A percentile compares a stretch with the other conserved stretches of the same genome.
phyloP scores from a whole-genome alignment of 2,113 vertebrate genomes.

The Stigmatopora nigra region DNA sequence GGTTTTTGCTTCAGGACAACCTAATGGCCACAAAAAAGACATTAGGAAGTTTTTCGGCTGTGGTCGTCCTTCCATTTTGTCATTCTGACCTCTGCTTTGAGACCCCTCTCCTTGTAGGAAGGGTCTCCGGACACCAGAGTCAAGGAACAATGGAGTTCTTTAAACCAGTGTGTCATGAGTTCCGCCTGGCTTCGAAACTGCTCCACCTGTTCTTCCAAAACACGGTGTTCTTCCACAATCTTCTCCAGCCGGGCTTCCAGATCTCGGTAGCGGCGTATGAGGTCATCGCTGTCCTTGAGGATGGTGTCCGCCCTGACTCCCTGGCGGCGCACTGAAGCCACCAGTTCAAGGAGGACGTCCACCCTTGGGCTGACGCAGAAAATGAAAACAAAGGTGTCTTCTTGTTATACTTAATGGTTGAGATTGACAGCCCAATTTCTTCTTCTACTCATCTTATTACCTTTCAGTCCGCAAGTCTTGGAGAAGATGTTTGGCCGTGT shows the following conservation, averaged over 20 bases:
- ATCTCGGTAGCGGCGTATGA: conserved; percentile 60
- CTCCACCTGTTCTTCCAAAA: conserved; percentile 30
- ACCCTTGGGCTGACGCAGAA: conserved; percentile 32
- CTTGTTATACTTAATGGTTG: not conserved
- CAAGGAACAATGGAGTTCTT: conserved; percentile 26
- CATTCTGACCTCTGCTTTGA: conserved; percentile 52
- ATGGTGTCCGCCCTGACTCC: conserved; percentile 62
- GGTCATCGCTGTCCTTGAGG: conserved; percentile 58
- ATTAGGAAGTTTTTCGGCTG: no score
- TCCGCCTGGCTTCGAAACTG: conserved; percentile 27
- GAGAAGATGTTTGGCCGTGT: conserved; percentile 45
- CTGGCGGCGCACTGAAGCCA: conserved; percentile 54
- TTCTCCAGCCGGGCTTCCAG: conserved; percentile 51
- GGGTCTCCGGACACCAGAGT: not conserved
- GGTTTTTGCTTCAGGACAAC: conserved; percentile 40
- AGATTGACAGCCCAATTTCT: not conserved
- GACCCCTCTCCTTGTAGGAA: conserved; percentile 31
- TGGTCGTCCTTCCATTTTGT: not conserved
- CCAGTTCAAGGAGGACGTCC: conserved; percentile 44
- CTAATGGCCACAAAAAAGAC: conserved; percentile 24
- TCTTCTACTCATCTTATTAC: conserved; percentile 36
- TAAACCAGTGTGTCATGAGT: conserved; percentile 48
- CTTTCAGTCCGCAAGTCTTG: conserved; percentile 62
- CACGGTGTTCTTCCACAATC: conserved; percentile 34
- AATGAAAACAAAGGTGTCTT: not conserved